Conservation (phyloP, 2,888 invertebrate species). For the Mimachlamys varia region DNA sequence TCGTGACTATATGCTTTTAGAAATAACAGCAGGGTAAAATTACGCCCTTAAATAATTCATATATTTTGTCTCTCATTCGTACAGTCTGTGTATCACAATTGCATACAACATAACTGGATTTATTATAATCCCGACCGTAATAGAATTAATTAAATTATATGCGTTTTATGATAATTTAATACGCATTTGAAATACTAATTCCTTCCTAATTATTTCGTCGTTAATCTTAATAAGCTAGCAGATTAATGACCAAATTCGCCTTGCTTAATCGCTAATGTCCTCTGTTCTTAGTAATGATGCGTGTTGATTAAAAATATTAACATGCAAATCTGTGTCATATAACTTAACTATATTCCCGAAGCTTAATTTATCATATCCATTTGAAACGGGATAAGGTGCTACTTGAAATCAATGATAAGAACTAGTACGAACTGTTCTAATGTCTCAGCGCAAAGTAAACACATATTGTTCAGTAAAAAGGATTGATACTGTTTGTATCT, state of each 20-base stretch:
- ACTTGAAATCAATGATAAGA: too few relatives aligned
- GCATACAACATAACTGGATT: too few relatives aligned
- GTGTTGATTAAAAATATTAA: background rate
- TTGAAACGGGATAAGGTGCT: background rate
- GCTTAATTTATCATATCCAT: too few relatives aligned
- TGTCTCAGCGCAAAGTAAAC: too few relatives aligned
- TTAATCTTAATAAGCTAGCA: background rate
- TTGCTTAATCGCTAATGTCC: background rate
- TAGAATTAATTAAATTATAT: background rate
- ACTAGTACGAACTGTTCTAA: too few relatives aligned
- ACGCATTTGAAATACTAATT: background rate
- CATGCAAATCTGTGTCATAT: background rate
- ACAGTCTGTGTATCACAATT: too few relatives aligned
- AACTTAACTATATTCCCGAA: background rate
- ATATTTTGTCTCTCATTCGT: too few relatives aligned
- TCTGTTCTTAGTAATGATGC: background rate
- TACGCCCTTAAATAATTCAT: too few relatives aligned
- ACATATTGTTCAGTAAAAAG: too few relatives aligned
- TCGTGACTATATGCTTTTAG: too few relatives aligned
- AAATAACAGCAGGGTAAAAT: too few relatives aligned
- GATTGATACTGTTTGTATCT: too few relatives aligned
- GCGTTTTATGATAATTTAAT: background rate
- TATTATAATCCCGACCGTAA: background rate
- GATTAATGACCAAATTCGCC: background rate
- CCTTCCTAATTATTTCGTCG: background rate